phyloP scores from a whole-genome alignment of 2,888 invertebrate genomes.

The Gnatocerus cornutus region DNA sequence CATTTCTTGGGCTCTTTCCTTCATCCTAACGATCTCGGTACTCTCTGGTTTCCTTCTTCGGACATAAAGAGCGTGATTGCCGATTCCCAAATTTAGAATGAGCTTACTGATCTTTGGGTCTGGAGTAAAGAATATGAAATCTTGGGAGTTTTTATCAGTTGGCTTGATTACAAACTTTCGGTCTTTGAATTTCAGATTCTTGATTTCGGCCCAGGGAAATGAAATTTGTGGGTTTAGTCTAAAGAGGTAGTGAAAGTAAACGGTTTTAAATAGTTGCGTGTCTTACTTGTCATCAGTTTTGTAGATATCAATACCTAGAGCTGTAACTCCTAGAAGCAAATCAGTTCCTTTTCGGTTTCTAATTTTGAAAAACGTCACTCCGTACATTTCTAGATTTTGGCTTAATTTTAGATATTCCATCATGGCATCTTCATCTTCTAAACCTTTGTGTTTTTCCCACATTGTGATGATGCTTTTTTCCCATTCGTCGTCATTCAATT shows the following conservation, averaged over 20 bases:
- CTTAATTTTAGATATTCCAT: conserved; percentile 98
- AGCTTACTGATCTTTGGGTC: conserved; percentile 97
- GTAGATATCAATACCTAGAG: conserved; percentile 97
- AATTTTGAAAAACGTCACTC: conserved; percentile 98
- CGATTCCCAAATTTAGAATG: conserved; percentile 98
- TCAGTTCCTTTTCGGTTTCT: conserved; percentile 99
- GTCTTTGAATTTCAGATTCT: conserved; percentile 99
- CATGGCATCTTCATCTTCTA: conserved; percentile 97
- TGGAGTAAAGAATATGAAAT: conserved; percentile 98
- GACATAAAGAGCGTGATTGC: conserved; percentile 99
- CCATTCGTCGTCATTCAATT: conserved; percentile 97
- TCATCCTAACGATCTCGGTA: conserved; percentile 99
- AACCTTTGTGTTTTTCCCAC: conserved; percentile 96
- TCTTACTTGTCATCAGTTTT: conserved; percentile 94
- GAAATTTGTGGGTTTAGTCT: conserved; percentile 97
- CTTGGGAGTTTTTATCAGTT: conserved; percentile 98
- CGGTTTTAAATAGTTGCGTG: too few relatives aligned
- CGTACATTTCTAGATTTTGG: conserved; percentile 98
- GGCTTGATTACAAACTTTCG: conserved; percentile 99
- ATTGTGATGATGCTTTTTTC: conserved; percentile 96
- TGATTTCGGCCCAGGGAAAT: conserved; percentile 99
- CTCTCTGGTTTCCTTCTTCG: conserved; percentile 97
- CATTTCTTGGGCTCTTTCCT: conserved; percentile 96
- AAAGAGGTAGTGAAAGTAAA: too few relatives aligned
- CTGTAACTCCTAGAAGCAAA: conserved; percentile 96